Conservation (phyloP, 2,888 invertebrate genomes). For the Tribolium freemani region DNA sequence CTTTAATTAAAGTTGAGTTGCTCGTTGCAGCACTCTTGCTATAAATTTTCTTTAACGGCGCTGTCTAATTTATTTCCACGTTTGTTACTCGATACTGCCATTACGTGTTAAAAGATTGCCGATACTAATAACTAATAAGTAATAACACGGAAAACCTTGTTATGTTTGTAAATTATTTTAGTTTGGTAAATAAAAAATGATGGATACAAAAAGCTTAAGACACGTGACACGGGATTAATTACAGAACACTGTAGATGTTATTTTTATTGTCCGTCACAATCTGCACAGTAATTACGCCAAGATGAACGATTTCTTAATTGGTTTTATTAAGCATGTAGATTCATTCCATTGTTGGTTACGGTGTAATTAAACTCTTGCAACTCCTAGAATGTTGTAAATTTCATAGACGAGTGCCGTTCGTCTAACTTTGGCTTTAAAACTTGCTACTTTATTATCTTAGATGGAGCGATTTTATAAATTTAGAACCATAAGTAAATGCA, state of each 20-base stretch:
- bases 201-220: too few relatives aligned
- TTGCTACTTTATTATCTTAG: neutral
- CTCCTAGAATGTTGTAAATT: slow-evolving; percentile 22
- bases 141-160: neutral
- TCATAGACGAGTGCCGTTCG: slow-evolving; percentile 7
- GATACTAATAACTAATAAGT: neutral
- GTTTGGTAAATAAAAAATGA: neutral
- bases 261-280: too few relatives aligned
- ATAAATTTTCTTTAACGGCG: neutral
- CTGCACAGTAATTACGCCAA: neutral
- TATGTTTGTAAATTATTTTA: neutral
- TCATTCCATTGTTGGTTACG: slow-evolving; percentile 7
- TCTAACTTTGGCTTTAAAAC: neutral
- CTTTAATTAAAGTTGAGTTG: neutral
- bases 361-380: slow-evolving; percentile 9
- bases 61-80: neutral
- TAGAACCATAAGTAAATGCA: neutral
- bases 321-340: slow-evolving; percentile 25
- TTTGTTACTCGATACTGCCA: neutral
- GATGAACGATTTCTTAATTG: slow-evolving; percentile 9
- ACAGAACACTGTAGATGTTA: too few relatives aligned
- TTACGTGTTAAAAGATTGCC: neutral
- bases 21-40: neutral
- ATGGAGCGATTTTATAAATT: neutral
- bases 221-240: too few relatives aligned